Conservation (phyloP, 1,140 invertebrate species). For the Drosophila nigrodunni region DNA sequence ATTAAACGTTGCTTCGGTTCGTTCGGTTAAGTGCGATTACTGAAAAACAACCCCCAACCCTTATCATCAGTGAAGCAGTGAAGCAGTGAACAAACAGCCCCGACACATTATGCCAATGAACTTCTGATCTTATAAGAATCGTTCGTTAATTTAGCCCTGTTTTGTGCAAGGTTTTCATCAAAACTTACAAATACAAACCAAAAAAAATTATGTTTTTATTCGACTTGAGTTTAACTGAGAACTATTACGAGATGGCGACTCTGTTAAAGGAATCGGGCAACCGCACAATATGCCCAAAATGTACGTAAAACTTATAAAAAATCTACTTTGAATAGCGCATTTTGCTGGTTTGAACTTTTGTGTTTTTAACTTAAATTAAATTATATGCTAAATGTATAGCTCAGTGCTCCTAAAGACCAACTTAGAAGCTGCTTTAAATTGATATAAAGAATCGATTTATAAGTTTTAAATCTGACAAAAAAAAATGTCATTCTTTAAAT, state of each 20-base stretch:
- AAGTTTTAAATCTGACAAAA: too few relatives aligned
- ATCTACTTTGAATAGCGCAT: neutral
- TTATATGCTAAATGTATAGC: too few relatives aligned
- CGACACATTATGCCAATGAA: slow-evolving; percentile 37
- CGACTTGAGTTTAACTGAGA: slow-evolving; percentile 6
- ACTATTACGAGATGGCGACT: slow-evolving; percentile 33
- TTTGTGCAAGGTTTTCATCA: neutral
- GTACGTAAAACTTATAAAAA: slow-evolving; percentile 21
- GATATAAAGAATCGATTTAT: too few relatives aligned
- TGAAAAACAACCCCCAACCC: slow-evolving; percentile 51
- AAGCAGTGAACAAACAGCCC: neutral
- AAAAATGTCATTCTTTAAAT: too few relatives aligned
- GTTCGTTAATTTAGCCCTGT: neutral
- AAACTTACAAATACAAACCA: neutral
- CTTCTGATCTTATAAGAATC: slow-evolving; percentile 51
- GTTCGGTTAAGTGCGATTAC: neutral
- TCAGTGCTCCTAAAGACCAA: too few relatives aligned
- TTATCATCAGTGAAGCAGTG: slow-evolving; percentile 8
- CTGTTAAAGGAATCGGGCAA: neutral
- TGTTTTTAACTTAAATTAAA: too few relatives aligned
- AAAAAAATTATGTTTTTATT: neutral
- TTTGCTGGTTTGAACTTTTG: neutral
- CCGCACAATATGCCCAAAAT: slow-evolving; percentile 34
- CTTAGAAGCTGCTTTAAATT: too few relatives aligned
- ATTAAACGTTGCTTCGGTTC: neutral